A percentile compares a stretch with the other conserved stretches of the same genome.
Evolutionary conservation across 2,797 vertebrate genomes (phyloP).

Genomic region (Amazonetta brasiliensis): DNA sequence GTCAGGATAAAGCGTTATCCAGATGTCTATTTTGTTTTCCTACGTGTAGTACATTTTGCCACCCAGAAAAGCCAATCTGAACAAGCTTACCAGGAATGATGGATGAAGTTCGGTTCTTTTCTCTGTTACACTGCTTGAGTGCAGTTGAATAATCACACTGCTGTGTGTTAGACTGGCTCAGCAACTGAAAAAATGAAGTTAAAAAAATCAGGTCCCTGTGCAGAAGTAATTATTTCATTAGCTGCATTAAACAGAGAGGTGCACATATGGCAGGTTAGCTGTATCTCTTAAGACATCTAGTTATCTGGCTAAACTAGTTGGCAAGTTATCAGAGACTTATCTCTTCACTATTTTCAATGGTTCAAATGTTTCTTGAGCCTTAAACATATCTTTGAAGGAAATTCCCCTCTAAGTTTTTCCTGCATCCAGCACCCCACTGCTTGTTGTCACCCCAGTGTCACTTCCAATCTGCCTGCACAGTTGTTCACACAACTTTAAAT

Average conservation of each 20-base stretch:
- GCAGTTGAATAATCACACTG: constrained; percentile 87
- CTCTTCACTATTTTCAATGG: neutral
- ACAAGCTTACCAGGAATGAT: constrained; percentile 87
- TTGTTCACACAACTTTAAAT: neutral
- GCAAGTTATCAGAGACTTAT: neutral
- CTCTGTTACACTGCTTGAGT: constrained; percentile 87
- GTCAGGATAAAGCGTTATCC: neutral
- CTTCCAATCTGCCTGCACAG: neutral
- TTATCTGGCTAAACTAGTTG: neutral
- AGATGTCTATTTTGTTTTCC: neutral
- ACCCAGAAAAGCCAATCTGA: neutral
- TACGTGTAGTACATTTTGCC: neutral
- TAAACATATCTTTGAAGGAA: neutral
- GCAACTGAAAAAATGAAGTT: constrained; percentile 80
- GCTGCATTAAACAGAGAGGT: neutral
- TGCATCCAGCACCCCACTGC: neutral
- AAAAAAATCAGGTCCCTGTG: neutral
- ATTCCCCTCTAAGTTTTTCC: neutral
- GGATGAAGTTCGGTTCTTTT: constrained; percentile 89
- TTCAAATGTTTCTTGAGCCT: neutral
- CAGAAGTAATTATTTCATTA: neutral
- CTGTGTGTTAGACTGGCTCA: constrained; percentile 85
- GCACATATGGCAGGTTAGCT: neutral
- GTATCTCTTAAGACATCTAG: neutral
- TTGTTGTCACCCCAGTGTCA: neutral